These are phyloP conservation scores for Drosophila robusta DNA, from an alignment of 2,888 invertebrate species.

Conservation along the genomic window DNA sequence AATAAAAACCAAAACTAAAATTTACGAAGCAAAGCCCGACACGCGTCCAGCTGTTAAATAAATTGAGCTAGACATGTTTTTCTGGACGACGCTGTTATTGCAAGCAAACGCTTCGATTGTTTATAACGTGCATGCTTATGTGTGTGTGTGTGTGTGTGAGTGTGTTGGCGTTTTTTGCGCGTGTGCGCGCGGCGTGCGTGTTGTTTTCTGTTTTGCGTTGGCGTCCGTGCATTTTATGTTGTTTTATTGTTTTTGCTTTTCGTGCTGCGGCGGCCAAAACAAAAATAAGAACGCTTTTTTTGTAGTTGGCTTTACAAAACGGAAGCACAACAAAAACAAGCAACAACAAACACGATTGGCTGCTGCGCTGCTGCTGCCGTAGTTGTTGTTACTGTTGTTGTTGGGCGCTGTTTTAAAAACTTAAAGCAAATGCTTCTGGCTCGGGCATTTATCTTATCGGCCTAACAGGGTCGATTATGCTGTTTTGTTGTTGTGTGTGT, in stretches of 20 bases:
- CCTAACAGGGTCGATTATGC: slow-evolving; percentile 53
- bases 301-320: slow-evolving; percentile 39
- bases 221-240: slow-evolving; percentile 62
- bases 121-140: slow-evolving; percentile 25
- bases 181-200: slow-evolving; percentile 47
- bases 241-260: slow-evolving; percentile 39
- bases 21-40: background rate
- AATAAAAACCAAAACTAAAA: background rate
- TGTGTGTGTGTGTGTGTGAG: slow-evolving; percentile 16
- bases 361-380: slow-evolving; percentile 32
- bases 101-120: slow-evolving; percentile 48
- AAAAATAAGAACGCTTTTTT: slow-evolving; percentile 47
- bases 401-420: slow-evolving; percentile 27
- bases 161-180: slow-evolving; percentile 2
- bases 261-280: slow-evolving; percentile 57
- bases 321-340: slow-evolving; percentile 50
- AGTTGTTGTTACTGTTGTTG: background rate
- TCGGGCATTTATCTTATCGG: slow-evolving; percentile 68
- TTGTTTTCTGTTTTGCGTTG: slow-evolving; percentile 65
- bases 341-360: slow-evolving; percentile 40
- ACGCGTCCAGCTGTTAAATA: no score
- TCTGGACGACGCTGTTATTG: slow-evolving; percentile 48
- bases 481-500: slow-evolving; percentile 13
- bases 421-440: slow-evolving; percentile 34
- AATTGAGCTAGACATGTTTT: slow-evolving; percentile 8